Base-by-base conservation (phyloP, 2,113 vertebrate genomes). In the Nicator chloris region DNA sequence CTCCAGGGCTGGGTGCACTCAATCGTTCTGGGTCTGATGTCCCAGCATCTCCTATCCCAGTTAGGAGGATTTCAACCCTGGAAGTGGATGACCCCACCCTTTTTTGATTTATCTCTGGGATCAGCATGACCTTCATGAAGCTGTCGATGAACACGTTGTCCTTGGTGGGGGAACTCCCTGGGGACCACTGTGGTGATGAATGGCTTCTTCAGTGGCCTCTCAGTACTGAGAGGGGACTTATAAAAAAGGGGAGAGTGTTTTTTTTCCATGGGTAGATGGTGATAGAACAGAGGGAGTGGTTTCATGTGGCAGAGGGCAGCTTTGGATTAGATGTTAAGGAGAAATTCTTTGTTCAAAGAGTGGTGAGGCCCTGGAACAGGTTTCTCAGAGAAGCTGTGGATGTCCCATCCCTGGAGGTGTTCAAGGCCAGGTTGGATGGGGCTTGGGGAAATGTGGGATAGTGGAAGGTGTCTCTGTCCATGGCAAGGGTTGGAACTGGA, bases 111-210 rank as follows among this genome's bases (percentile, higher is more conserved):
- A 22, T 73, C n/a, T 45, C 50, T 81, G 40, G 27, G 35, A 56
- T 45, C 12, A 28, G 10, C 27, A 9, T 54, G 76, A 35, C 54
- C 50, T 70, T 50, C 4, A 3, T 5, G 65, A 30, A 31, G 13
- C 35, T 44, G 3, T 47, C 27, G 24, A 26, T 39, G 63, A 35
- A 9, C 19, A 1, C 0, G 0, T 53, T 59, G 40, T 33, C 80
- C 49, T 65, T 27, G 33, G 19, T 40, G 53, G 53, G 13, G 82
- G 64, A 84, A 0, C 12, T 71, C 27, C 27, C 28, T 3, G 3
- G 56, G 45, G 27, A 26, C 4, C 5, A 3, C 9, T 54, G 30
- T 50, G 37, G 27, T 33, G 66, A 53, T 22, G 12, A 63, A 44
- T 4, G 5, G 7, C 15, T 56, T 42, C 27, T 63, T 11, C 88